phyloP scores from a whole-genome alignment of 2,888 invertebrate genomes.

The Lithosia quadra region DNA sequence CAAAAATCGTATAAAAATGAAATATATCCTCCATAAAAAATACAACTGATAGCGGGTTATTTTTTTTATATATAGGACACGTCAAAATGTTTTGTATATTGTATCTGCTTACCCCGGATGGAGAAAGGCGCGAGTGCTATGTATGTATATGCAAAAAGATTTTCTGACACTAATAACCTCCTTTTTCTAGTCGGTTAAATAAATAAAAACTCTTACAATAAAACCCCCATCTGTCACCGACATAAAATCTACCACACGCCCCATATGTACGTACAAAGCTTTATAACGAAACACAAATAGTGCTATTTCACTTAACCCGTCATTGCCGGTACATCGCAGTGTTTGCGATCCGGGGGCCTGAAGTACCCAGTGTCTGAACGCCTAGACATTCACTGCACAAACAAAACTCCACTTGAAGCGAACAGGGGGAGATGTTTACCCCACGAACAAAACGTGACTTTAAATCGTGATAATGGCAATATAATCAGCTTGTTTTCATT shows the following conservation, averaged over 20 bases:
- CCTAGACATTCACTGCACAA: constrained; percentile 49
- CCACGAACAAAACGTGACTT: constrained; percentile 36
- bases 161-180: not conserved
- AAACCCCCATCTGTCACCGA: not conserved
- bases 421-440: constrained; percentile 32
- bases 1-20: too few relatives aligned
- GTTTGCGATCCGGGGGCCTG: constrained; percentile 43
- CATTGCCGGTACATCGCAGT: constrained; percentile 27
- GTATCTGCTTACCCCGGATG: not conserved
- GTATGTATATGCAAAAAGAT: not conserved
- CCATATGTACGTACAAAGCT: constrained; percentile 20
- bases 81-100: too few relatives aligned
- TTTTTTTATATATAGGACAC: too few relatives aligned
- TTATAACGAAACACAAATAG: constrained; percentile 43
- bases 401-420: constrained; percentile 43
- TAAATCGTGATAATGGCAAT: constrained; percentile 34
- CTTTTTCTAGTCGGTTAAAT: not conserved
- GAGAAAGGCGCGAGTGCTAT: not conserved
- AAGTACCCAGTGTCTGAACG: constrained; percentile 43
- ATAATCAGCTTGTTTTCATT: constrained; percentile 20
- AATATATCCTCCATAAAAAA: too few relatives aligned
- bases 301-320: constrained; percentile 50
- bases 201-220: not conserved
- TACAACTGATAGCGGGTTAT: too few relatives aligned
- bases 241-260: not conserved